Evolutionary conservation across 2,888 invertebrate genomes (phyloP), one percentile per base, ranked within the genome.

Genomic region (Coleophora flavipennella): DNA sequence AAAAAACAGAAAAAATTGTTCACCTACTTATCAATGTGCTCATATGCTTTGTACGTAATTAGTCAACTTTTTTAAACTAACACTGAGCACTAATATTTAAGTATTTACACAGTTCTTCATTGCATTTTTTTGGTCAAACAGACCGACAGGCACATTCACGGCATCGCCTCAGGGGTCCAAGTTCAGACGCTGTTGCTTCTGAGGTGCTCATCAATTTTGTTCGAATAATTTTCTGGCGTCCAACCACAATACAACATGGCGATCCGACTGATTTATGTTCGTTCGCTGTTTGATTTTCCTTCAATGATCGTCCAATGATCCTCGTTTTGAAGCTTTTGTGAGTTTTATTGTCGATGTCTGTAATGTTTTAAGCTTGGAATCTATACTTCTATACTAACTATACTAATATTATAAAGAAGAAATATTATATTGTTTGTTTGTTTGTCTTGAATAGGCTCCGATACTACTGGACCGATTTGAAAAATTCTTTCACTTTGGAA

Each of bases 151-250:
- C 52, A 60, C 63, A 68, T 68, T 67, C 62, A 53, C 57, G 61
- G 3, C 20, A 20, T 6, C 20, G 20, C 20, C 20, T 20, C 20
- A 59, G 53, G 53, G 55, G 50, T 52, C 63, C 68, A 73, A 73
- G 79, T 75, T 78, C 75, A 76, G 55, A 40, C 52, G 49, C 59
- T 66, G 68, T 68, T 67, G 65, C 67, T 68, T 62, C 55, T 62
- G 55, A 52, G 59, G 57, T 55, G 67, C 70, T 66, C 77, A 79
- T 80, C 75, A 79, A 79, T 78, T 72, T 63, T 67, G 73, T 72
- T 76, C 74, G 78, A 79, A 79, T 77, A 78, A 72, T 74, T 68
- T 68, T 57, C 68, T 60, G 66, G 69, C 67, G 70, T 75, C 67
- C 67, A 57, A 59, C 47, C 58, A 75, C 66, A 76, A 77, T 74